Evolutionary conservation across 2,797 vertebrate genomes (phyloP), one percentile per base, ranked within the genome.

Genomic region (Pseudotriccus pelzelni): DNA sequence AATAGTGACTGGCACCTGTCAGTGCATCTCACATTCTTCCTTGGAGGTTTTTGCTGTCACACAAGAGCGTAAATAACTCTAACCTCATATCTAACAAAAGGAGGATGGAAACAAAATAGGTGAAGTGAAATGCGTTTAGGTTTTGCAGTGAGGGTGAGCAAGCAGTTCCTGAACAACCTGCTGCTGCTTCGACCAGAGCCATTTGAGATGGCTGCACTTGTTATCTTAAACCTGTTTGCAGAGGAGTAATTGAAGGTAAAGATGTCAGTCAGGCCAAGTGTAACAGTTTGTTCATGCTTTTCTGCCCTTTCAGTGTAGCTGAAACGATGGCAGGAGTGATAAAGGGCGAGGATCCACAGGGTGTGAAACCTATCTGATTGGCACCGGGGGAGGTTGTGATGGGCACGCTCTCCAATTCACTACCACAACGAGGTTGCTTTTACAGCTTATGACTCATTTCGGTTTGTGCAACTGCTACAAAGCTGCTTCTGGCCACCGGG

Each of bases 301-400:
- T 64, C 72, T 96, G 78, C 93, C 85, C 82, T 67, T 82, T 68
- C 75, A 63, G 68, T 49, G 77, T 34, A 37, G 32, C 74, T 68
- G 69, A 89, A 93, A 75, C 0, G 49, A 92, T 39, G 77, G 75
- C 85, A 95, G 80, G 28, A 82, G 36, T 0, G 41, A 93, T 88
- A 93, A 72, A 67, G 53, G 81, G 53, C 0, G 4, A 46, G 75
- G 58, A 56, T 20, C 36, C 7, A 3, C 36, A 77, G 88, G 74
- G 85, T 88, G 81, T 80, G 90, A 93, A 84, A 74, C 83, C 87
- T 92, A 95, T 94, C 96, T 95, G 94, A 95, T 95, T 23, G 82
- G 96, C 95, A 56, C 32, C 13, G 2, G 37, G 41, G 36, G 36
- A 44, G 55, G 66, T 68, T 62, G 80, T 12, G 24, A 74, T 74